Evolutionary conservation across 2,888 invertebrate genomes (phyloP), one percentile per base, ranked within the genome.

Genomic region (Dicranocentrus wangi): DNA sequence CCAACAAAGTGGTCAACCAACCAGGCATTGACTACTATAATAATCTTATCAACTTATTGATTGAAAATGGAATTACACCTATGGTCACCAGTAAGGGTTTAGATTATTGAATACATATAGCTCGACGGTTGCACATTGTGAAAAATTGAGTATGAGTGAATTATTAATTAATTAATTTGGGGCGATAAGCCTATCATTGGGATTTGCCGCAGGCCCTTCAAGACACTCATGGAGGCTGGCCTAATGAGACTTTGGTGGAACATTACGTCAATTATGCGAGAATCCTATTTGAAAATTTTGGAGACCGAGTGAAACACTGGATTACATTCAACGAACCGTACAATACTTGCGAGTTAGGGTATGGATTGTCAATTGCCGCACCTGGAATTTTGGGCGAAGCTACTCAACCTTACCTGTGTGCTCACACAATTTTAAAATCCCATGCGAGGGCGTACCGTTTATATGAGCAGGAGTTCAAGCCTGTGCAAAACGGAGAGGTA

Each of bases 11-110:
- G 21, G 89, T 94, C 21, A 96, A 94, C 87, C 89, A 90, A 47
- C 90, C 91, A 1, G 96, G 94, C 19, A 90, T 96, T 15, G 89
- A 91, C 80, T 94, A 94, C 88, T 96, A 96, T 88, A 92, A 92
- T 87, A 91, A 93, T 84, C 89, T 96, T 60, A 93, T 95, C 72
- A 90, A 94, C 87, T 93, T 92, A 86, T 90, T 95, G 7, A 84
- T 93, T 5, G 89, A 88, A 0, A 89, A 90, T 70, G 90, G 90
- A 17, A 92, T 93, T 76, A 88, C 89, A 70, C 93, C 93, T 0
- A 87, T 92, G 78, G 90, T 92, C 61, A 86, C 69, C 13, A 19
- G n/a, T n/a, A n/a, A n/a, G n/a, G n/a, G n/a, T n/a, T n/a, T n/a
- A n/a, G n/a, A n/a, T n/a, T n/a, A n/a, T n/a, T n/a, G n/a, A n/a